phyloP scores from a whole-genome alignment of 2,888 invertebrate genomes.

The Melieria omissa region DNA sequence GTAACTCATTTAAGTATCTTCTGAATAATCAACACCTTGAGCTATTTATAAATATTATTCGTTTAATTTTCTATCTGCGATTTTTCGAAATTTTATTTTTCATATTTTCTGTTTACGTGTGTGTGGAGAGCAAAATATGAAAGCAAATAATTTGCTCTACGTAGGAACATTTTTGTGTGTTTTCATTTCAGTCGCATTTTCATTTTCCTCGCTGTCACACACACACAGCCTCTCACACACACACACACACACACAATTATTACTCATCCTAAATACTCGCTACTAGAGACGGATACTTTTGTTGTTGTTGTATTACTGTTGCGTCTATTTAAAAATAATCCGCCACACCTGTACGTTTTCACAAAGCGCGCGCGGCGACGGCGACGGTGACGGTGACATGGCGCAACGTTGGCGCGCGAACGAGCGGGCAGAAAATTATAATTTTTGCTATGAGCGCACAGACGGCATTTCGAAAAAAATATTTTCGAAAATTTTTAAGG shows the following conservation, averaged over 20 bases:
- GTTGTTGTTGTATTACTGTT: conserved; percentile 1
- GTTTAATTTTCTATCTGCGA: conserved; percentile 14
- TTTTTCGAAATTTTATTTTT: conserved; percentile 25
- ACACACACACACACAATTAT: neutral
- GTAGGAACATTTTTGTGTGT: conserved; percentile 6
- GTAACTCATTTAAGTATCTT: neutral
- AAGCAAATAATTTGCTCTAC: neutral
- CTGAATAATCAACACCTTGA: conserved; percentile 33
- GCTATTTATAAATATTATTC: conserved; percentile 34
- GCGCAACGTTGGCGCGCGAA: neutral
- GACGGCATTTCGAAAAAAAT: too few relatives aligned
- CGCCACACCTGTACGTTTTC: conserved; percentile 29
- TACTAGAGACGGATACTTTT: neutral
- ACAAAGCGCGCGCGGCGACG: conserved; percentile 2
- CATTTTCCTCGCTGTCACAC: too few relatives aligned
- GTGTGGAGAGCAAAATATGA: neutral
- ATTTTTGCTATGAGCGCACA: too few relatives aligned
- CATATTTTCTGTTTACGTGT: conserved; percentile 12
- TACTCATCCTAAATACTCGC: neutral
- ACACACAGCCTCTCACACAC: neutral
- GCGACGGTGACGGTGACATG: neutral
- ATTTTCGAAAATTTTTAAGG: too few relatives aligned
- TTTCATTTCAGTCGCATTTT: neutral
- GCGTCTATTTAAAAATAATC: conserved; percentile 26
- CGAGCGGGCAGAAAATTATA: neutral